Evolutionary conservation across 2,113 vertebrate species (phyloP).

Genomic region (Onychorhynchus coronatus): DNA sequence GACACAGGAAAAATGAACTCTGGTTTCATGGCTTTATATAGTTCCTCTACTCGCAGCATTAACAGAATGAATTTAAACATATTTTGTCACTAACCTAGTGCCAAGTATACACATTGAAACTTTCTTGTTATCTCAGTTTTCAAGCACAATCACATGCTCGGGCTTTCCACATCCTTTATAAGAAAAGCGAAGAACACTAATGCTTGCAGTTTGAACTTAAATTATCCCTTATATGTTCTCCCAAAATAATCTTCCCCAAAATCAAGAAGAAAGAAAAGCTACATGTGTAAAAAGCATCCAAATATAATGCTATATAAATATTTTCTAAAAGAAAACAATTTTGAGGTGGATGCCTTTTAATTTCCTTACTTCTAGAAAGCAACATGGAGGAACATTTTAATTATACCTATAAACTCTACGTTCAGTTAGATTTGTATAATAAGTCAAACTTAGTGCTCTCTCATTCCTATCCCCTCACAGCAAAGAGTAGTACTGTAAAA

Average conservation of each 20-base stretch:
- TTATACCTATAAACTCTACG: neutral
- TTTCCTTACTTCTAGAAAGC: neutral
- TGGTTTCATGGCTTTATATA: neutral
- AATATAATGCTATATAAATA: neutral
- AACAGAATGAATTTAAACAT: neutral
- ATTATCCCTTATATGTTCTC: neutral
- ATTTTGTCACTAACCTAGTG: neutral
- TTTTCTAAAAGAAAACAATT: neutral
- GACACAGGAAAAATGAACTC: neutral
- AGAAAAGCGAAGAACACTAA: neutral
- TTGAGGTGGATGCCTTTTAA: neutral
- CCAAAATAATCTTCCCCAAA: neutral
- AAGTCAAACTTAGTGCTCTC: neutral
- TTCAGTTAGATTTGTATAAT: neutral
- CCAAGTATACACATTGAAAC: neutral
- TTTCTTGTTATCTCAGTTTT: neutral
- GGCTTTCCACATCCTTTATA: neutral
- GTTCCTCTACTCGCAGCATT: neutral
- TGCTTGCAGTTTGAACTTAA: neutral
- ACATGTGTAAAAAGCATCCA: neutral
- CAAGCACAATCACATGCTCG: neutral
- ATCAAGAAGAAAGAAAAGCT: neutral
- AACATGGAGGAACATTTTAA: neutral
- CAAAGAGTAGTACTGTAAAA: slow-evolving; percentile 16
- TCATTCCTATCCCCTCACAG: slow-evolving; percentile 8